A percentile compares a stretch with the other conserved stretches of the same genome.
Evolutionary conservation across 2,113 vertebrate species (phyloP).

Genomic region (Crypturellus undulatus): DNA sequence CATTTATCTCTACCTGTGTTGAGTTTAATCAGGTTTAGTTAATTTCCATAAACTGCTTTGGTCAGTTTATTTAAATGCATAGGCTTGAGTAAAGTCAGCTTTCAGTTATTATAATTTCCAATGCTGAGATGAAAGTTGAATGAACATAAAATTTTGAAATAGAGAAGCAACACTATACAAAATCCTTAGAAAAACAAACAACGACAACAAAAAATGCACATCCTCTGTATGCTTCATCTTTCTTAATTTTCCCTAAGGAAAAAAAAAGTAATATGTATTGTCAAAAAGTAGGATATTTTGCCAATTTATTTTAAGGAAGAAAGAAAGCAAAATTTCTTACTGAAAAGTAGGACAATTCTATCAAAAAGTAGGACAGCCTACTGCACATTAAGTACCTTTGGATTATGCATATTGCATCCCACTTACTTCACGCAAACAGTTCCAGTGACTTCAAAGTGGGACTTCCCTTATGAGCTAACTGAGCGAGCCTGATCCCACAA

Average conservation of each 20-base stretch:
- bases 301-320: not conserved
- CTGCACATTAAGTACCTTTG: slow-evolving; percentile 18
- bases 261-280: not conserved
- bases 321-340: slow-evolving; percentile 14
- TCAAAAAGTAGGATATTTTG: slow-evolving; percentile 8
- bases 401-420: not conserved
- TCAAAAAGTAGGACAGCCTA: slow-evolving; percentile 36
- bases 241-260: not conserved
- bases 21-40: not conserved
- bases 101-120: not conserved
- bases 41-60: not conserved
- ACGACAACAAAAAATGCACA: not conserved
- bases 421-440: not conserved
- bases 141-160: not conserved
- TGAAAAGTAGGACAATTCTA: slow-evolving; percentile 34
- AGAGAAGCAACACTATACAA: not conserved
- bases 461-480: not conserved
- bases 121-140: not conserved
- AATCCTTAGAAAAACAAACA: not conserved
- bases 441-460: not conserved
- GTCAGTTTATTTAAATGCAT: not conserved
- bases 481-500: not conserved
- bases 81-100: not conserved
- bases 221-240: not conserved
- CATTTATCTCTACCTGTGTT: not conserved